Evolutionary conservation across 1,140 invertebrate genomes (phyloP).

Genomic region (Neodiprion lecontei): DNA sequence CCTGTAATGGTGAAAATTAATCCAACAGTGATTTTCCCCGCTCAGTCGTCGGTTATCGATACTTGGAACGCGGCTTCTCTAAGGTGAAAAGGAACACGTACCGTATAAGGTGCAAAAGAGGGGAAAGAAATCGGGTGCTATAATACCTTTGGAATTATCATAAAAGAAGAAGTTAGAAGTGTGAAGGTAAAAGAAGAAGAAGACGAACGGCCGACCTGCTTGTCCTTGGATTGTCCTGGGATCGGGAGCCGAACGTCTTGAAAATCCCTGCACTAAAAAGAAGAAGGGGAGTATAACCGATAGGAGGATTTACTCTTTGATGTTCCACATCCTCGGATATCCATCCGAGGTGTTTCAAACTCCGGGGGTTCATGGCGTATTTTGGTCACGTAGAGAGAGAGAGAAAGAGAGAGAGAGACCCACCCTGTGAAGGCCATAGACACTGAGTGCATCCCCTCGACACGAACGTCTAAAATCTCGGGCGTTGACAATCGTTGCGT

Average conservation of each 20-base stretch:
- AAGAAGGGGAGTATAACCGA: background rate
- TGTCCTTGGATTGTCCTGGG: background rate
- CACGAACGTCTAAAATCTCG: background rate
- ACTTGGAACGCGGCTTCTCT: no score
- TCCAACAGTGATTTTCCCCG: background rate
- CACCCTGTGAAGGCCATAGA: background rate
- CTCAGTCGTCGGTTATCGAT: no score
- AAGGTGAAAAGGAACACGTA: no score
- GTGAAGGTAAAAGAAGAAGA: no score
- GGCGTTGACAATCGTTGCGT: background rate
- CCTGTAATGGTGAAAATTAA: background rate
- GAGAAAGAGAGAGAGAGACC: no score
- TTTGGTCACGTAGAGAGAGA: background rate
- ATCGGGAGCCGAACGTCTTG: background rate
- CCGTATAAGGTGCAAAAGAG: no score
- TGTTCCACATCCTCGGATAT: constrained; percentile 2
- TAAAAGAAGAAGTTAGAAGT: no score
- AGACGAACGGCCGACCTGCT: background rate
- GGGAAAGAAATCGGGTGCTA: no score
- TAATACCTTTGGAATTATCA: no score
- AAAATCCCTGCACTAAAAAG: background rate
- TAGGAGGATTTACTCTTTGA: background rate
- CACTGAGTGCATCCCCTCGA: background rate
- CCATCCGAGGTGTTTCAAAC: background rate
- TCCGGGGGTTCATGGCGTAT: background rate